Conservation (phyloP, 2,113 vertebrate species). For the Clarias gariepinus region DNA sequence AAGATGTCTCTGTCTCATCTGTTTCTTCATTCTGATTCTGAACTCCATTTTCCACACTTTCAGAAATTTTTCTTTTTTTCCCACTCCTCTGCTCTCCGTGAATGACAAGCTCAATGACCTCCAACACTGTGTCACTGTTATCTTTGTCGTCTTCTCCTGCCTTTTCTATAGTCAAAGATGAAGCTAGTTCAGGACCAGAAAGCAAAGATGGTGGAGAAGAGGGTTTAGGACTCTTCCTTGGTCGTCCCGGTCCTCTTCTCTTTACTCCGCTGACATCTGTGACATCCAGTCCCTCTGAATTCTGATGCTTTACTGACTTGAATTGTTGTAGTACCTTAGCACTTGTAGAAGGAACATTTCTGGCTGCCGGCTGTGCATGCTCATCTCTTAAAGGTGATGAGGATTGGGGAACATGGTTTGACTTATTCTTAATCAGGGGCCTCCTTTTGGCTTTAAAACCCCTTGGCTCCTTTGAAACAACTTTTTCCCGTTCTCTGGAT, state of each 20-base stretch:
- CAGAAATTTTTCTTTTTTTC: constrained; percentile 82
- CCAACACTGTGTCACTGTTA: constrained; percentile 70
- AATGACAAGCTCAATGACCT: constrained; percentile 81
- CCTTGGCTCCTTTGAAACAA: not conserved
- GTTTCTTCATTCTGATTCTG: constrained; percentile 28
- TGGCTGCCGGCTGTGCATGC: not conserved
- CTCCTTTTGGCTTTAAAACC: constrained; percentile 27
- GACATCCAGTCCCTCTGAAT: constrained; percentile 74
- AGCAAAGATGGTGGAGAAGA: constrained; percentile 29
- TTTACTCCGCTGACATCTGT: constrained; percentile 77
- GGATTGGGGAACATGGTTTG: not conserved
- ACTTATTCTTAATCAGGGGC: constrained; percentile 58
- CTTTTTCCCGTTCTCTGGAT: constrained; percentile 27
- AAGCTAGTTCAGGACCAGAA: constrained; percentile 35
- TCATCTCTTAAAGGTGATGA: constrained; percentile 22
- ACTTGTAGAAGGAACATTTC: constrained; percentile 51
- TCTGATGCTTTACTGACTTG: constrained; percentile 82
- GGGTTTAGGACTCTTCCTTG: constrained; percentile 83
- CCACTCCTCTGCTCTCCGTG: constrained; percentile 81
- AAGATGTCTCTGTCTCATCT: constrained; percentile 36
- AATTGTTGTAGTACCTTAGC: constrained; percentile 81
- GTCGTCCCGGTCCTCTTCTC: constrained; percentile 88
- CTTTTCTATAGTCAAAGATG: constrained; percentile 58
- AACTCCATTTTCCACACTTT: constrained; percentile 60
- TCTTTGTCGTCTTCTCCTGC: constrained; percentile 61